Percentiles rank a stretch among this genome's conserved stretches.
phyloP scores from a whole-genome alignment of 2,888 invertebrate genomes.

The Bugulina stolonifera region DNA sequence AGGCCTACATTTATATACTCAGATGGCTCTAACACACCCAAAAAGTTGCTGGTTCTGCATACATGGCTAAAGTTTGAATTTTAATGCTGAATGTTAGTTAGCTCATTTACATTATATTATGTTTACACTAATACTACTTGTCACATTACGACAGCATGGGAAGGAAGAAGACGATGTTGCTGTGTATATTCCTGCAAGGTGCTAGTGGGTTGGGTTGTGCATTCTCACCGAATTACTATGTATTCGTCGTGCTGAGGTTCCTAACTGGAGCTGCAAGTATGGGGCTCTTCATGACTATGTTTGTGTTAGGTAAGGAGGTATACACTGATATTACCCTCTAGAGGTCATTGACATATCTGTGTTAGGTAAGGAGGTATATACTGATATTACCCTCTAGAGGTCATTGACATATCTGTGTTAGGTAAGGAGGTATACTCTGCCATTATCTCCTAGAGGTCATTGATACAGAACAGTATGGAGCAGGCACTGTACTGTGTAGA shows the following conservation, averaged over 20 bases:
- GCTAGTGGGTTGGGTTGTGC: slow-evolving; percentile 64
- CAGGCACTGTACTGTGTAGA: no score
- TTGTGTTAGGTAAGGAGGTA: slow-evolving; percentile 60
- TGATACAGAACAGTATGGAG: no score
- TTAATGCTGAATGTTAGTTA: no score
- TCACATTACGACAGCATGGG: slow-evolving; percentile 61
- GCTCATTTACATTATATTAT: no score
- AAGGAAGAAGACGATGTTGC: slow-evolving; percentile 68
- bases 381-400: no score
- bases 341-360: slow-evolving; percentile 76
- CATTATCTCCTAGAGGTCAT: no score
- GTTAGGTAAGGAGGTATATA: slow-evolving; percentile 53
- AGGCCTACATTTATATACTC: no score
- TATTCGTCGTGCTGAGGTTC: slow-evolving; percentile 66
- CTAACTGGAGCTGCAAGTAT: slow-evolving; percentile 67
- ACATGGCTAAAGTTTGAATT: no score
- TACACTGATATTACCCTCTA: not conserved
- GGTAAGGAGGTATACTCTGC: slow-evolving; percentile 40
- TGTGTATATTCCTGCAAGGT: slow-evolving; percentile 62
- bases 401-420: slow-evolving; percentile 73
- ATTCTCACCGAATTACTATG: slow-evolving; percentile 63
- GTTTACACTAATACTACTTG: no score
- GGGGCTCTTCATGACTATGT: slow-evolving; percentile 75
- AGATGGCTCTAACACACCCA: no score
- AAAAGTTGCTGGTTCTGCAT: no score